Evolutionary conservation across 2,113 vertebrate genomes (phyloP), one percentile per base, ranked within the genome.

Genomic region (Mormoops blainvillei): DNA sequence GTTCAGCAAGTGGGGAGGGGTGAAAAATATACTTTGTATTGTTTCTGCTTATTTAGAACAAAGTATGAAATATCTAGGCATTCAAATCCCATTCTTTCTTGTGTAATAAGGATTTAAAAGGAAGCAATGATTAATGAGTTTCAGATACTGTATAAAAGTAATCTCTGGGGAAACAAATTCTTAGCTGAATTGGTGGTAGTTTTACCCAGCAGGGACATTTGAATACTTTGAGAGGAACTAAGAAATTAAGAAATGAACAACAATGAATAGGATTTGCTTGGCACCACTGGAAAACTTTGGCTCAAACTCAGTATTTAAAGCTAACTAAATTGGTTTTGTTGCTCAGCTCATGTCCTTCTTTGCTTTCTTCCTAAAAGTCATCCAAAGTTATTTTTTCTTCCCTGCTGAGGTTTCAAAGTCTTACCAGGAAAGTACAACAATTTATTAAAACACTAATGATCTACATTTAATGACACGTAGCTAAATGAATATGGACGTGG

Each of bases 211-310:
- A 50, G 76, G 78, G 71, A 31, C 43, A 89, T 94, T 89, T 86
- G 82, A 97, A 83, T 91, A 65, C 71, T 93, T 76, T 41, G 36
- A 96, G 89, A 83, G 41, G 52, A 94, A 93, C 45, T 76, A 87
- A 93, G 78, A 97, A 93, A 95, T 94, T 93, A 97, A 97, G 95
- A 97, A 94, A 92, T 68, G 52, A 94, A 89, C 31, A 95, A 81
- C 63, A 92, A 85, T 82, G 86, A 96, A 92, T 61, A 87, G 82
- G 78, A 92, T 86, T 94, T 95, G 48, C 89, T 87, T 95, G 93
- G 81, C 77, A 92, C 31, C 58, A 88, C 70, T 33, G 8, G 89
- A 50, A 82, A 77, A 94, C 4, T 41, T 78, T 96, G 94, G 70
- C 89, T 92, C 61, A 82, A 71, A 84, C 18, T 88, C 65, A 86